Evolutionary conservation across 2,113 vertebrate genomes (phyloP), one percentile per base, ranked within the genome.

Genomic region (Agelaius phoeniceus): DNA sequence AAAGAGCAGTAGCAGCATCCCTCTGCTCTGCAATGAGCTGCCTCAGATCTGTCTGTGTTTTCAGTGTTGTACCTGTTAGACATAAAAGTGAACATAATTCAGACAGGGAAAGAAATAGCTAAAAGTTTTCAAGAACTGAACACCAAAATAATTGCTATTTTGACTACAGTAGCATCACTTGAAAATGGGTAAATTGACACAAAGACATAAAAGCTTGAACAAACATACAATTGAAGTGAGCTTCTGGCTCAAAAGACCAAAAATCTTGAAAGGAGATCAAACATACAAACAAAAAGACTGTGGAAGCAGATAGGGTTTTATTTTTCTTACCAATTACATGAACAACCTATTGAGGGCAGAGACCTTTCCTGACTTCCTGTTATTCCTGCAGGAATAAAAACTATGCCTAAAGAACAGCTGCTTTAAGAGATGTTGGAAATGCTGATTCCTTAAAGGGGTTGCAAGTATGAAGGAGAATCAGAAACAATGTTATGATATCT

Each of bases 81-180:
- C 54, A 92, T 89, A 49, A 96, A 96, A 94, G 86, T 35, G 80
- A 95, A 87, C 88, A 43, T 93, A 88, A 89, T 72, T 91, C 71
- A 68, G 49, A 18, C 49, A 43, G 37, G 52, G 12, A 23, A 63
- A 72, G 72, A 91, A 92, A 69, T 11, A 69, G 18, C 79, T 84
- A 15, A 49, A 93, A 84, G 41, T 93, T 91, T 92, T 68, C 57
- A 92, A 48, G 85, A 81, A 28, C 65, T n/a, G 44, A 95, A 73
- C 88, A 72, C 65, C 72, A 87, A 92, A 94, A 91, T 93, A 96
- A 96, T 95, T 96, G 89, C 66, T 95, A 8, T 94, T 95, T 94
- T 91, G 87, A 85, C 84, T 96, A 87, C 44, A 82, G 69, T 52
- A 83, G n/a, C 37, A 75, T 88, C 37, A 41, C 69, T 92, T 89